Evolutionary conservation across 1,140 invertebrate genomes (phyloP).

Genomic region (Lutraria rhynchaena): DNA sequence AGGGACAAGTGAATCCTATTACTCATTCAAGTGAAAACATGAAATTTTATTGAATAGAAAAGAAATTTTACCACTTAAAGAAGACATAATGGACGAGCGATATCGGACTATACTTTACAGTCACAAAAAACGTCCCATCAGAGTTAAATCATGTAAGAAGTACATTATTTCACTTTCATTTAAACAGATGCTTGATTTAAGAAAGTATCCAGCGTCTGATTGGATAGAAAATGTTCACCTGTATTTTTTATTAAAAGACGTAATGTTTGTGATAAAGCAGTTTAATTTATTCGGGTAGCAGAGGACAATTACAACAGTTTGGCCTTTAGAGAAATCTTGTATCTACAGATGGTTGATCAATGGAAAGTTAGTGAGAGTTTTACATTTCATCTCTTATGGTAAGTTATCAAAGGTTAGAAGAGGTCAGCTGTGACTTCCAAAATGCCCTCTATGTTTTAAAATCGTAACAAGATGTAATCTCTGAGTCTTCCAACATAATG

Average conservation of each 20-base stretch:
- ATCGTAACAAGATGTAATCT: slow-evolving; percentile 47
- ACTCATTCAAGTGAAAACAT: slow-evolving; percentile 44
- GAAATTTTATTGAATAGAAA: slow-evolving; percentile 29
- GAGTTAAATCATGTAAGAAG: slow-evolving; percentile 49
- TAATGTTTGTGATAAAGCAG: neutral
- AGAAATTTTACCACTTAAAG: slow-evolving; percentile 5
- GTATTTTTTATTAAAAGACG: slow-evolving; percentile 24
- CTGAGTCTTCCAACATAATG: neutral
- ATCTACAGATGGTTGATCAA: slow-evolving; percentile 37
- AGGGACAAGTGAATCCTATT: slow-evolving; percentile 13
- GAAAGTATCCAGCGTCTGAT: neutral
- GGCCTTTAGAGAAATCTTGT: slow-evolving; percentile 9
- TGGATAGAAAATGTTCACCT: slow-evolving; percentile 44
- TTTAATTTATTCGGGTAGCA: too few species aligned
- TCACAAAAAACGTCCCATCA: slow-evolving; percentile 23
- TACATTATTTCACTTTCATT: slow-evolving; percentile 32
- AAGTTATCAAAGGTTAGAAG: slow-evolving; percentile 33
- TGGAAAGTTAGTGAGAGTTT: neutral
- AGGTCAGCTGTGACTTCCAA: slow-evolving; percentile 34
- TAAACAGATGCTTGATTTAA: neutral
- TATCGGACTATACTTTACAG: slow-evolving; percentile 31
- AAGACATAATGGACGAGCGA: slow-evolving; percentile 22
- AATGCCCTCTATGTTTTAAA: slow-evolving; percentile 18
- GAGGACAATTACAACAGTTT: too few species aligned
- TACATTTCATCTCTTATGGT: neutral